Evolutionary conservation across 2,797 vertebrate species (phyloP), one percentile per base, ranked within the genome.

Genomic region (Acanthopagrus latus): DNA sequence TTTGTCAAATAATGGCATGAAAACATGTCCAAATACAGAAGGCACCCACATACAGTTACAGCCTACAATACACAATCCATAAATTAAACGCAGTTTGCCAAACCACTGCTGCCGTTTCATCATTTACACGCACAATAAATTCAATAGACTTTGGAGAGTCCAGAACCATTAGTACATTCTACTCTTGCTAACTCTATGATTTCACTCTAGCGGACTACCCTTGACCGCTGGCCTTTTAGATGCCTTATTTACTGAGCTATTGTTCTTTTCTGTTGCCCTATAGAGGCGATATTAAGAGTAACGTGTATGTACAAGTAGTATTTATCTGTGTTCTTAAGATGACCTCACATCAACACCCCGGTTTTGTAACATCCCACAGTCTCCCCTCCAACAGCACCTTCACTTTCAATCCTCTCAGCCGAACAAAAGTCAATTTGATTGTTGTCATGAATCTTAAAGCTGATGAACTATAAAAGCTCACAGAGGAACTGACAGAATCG

Each of bases 161-260:
- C 41, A 38, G 81, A 74, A 77, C 16, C 60, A 66, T 85, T 55
- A 57, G 78, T 75, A 27, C 89, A 88, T 93, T 93, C 93, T 93
- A 92, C 91, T 92, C 89, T 78, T 86, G 64, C 91, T 93, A 91
- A 91, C 90, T 84, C 88, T 91, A 84, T 85, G 81, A 87, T 86
- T 89, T 94, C 88, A 91, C 90, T 92, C 84, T 89, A 87, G 92
- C 89, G 86, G 89, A 82, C 82, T 66, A 78, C 74, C 78, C 68
- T 86, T 89, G 90, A 89, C 91, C 88, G 92, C 94, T 94, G 91
- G 93, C 92, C 91, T 92, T 93, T 95, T 95, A 94, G 91, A 95
- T 95, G 95, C 95, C 95, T 96, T 96, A 96, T 94, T 95, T 93
- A 92, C 91, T 87, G 91, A 94, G 92, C 91, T 92, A 85, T 90